A percentile compares a stretch with the other conserved stretches of the same genome.
phyloP scores from a whole-genome alignment of 2,888 invertebrate species.

The Phoenoteleia sp. region DNA sequence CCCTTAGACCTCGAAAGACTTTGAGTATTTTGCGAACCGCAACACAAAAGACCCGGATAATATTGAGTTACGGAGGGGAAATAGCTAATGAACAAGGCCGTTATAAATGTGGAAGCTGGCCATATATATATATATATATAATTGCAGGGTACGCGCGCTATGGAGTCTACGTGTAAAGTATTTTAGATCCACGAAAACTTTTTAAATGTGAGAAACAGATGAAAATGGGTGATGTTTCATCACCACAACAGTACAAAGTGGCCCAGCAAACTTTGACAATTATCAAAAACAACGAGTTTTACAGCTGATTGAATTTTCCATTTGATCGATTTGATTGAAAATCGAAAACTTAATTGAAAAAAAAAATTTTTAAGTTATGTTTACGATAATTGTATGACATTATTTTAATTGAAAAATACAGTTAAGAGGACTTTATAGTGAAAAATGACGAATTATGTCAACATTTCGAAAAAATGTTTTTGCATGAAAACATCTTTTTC shows the following conservation, averaged over 20 bases:
- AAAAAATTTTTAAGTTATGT: too few species aligned
- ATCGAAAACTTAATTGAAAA: too few species aligned
- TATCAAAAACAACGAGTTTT: conserved; percentile 35
- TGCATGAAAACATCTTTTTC: too few species aligned
- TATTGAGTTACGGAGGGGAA: conserved; percentile 75
- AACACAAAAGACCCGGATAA: conserved; percentile 76
- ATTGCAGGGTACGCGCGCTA: conserved; percentile 65
- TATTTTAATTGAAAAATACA: too few species aligned
- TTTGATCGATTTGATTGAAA: too few species aligned
- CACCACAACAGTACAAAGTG: conserved; percentile 14
- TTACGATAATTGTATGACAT: too few species aligned
- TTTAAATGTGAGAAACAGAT: conserved; percentile 35
- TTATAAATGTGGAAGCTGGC: conserved; percentile 77
- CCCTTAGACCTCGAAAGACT: too few species aligned
- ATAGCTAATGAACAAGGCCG: conserved; percentile 75
- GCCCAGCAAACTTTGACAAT: conserved; percentile 24
- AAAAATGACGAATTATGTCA: too few species aligned
- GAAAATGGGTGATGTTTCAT: conserved; percentile 44
- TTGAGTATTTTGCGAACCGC: conserved; percentile 75
- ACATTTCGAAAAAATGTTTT: too few species aligned
- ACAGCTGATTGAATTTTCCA: conserved; percentile 15
- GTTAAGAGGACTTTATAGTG: too few species aligned
- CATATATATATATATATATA: too few species aligned
- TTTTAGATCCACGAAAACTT: conserved; percentile 26
- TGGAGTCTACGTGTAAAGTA: too few species aligned